phyloP scores from a whole-genome alignment of 2,113 vertebrate species.

The Rhizomys pruinosus region DNA sequence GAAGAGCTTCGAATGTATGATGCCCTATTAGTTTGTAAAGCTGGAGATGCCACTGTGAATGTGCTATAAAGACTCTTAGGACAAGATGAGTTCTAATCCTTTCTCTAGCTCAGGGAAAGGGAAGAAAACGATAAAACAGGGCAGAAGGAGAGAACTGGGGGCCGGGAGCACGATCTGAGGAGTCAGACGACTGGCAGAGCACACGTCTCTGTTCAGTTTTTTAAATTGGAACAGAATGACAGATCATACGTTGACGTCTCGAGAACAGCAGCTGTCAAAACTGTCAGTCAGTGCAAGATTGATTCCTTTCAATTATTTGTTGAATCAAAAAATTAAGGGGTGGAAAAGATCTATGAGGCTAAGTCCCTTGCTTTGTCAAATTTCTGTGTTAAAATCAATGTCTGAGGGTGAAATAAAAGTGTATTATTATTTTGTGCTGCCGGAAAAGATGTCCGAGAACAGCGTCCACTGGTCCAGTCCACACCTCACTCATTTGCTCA shows the following conservation, averaged over 20 bases:
- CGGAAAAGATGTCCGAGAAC: not conserved
- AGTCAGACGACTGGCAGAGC: slow-evolving; percentile 66
- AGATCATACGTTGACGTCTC: slow-evolving; percentile 74
- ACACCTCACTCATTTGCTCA: not conserved
- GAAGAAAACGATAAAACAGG: not conserved
- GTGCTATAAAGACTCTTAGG: slow-evolving; percentile 10
- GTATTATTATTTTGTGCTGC: slow-evolving; percentile 25
- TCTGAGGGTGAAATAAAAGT: not conserved
- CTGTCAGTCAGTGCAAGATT: slow-evolving; percentile 77
- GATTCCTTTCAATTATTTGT: slow-evolving; percentile 75
- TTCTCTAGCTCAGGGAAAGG: slow-evolving; percentile 35
- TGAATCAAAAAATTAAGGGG: slow-evolving; percentile 74
- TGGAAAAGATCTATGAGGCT: slow-evolving; percentile 27
- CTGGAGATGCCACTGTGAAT: slow-evolving; percentile 29
- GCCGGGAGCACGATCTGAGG: slow-evolving; percentile 29
- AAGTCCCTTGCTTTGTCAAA: not conserved
- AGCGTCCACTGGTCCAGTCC: not conserved
- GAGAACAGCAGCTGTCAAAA: slow-evolving; percentile 82
- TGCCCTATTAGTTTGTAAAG: slow-evolving; percentile 51
- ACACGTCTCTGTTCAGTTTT: slow-evolving; percentile 80
- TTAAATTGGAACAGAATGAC: slow-evolving; percentile 71
- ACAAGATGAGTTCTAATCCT: slow-evolving; percentile 38
- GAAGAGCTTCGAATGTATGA: slow-evolving; percentile 69
- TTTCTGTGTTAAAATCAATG: slow-evolving; percentile 35
- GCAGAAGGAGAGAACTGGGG: not conserved